Evolutionary conservation across 2,888 invertebrate species (phyloP).

Genomic region (Hemicrepidius hirtus): DNA sequence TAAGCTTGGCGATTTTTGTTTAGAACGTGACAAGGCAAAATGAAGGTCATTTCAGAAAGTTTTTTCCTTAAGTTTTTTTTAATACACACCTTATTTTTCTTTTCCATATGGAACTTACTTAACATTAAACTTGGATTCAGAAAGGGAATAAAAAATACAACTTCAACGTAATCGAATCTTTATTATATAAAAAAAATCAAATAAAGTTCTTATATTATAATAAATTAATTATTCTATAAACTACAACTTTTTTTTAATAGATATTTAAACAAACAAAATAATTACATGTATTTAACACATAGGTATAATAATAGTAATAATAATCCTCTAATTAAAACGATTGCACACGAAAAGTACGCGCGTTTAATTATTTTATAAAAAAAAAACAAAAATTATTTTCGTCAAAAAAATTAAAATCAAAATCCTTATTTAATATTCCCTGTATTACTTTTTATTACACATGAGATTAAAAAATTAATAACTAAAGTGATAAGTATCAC

Average conservation of each 20-base stretch:
- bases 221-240: constrained; percentile 4
- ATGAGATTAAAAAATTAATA: no score
- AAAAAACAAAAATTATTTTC: background rate
- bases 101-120: no score
- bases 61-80: no score
- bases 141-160: background rate
- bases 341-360: background rate
- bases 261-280: background rate
- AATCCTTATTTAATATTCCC: no score
- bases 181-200: background rate
- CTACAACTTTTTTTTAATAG: constrained; percentile 3
- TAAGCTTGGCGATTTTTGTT: background rate
- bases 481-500: no score
- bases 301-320: background rate
- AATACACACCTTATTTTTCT: no score
- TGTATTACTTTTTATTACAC: no score
- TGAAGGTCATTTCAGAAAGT: no score
- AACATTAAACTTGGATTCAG: background rate
- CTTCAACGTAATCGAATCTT: background rate
- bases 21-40: no score
- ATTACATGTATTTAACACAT: background rate
- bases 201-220: background rate
- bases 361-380: background rate
- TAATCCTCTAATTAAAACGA: background rate
- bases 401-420: background rate